Evolutionary conservation across 2,888 invertebrate genomes (phyloP).

Genomic region (Spialia ferax): DNA sequence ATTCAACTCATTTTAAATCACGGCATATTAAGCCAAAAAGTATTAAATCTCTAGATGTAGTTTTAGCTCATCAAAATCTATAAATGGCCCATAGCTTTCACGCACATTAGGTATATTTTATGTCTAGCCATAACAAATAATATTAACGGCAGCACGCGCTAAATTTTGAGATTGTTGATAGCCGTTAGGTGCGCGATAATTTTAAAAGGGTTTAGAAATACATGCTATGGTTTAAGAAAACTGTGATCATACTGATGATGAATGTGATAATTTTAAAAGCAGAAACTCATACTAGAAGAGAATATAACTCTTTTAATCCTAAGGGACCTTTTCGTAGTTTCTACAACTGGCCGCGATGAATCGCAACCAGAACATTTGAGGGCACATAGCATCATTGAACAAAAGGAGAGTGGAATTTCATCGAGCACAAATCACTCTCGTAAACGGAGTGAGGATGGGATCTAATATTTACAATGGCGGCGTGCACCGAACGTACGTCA

Average conservation of each 20-base stretch:
- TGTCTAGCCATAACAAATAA: not conserved
- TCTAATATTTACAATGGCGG: constrained; percentile 57
- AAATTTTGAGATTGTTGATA: not conserved
- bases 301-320: not conserved
- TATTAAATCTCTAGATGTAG: not conserved
- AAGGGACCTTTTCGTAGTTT: not conserved
- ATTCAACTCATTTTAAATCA: too few species aligned
- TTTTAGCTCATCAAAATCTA: not conserved
- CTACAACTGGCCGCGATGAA: not conserved
- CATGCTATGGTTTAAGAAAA: too few species aligned
- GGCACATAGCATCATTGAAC: constrained; percentile 27
- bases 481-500: constrained; percentile 67
- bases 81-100: not conserved
- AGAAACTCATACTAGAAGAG: too few species aligned
- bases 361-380: constrained; percentile 12
- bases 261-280: too few species aligned
- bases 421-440: constrained; percentile 25
- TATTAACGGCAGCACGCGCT: not conserved
- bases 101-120: not conserved
- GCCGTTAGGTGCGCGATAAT: too few species aligned
- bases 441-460: constrained; percentile 45
- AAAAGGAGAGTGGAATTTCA: constrained; percentile 33
- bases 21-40: too few species aligned
- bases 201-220: too few species aligned
- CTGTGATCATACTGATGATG: too few species aligned